phyloP scores from a whole-genome alignment of 2,888 invertebrate genomes.

The Synergus japonicus region DNA sequence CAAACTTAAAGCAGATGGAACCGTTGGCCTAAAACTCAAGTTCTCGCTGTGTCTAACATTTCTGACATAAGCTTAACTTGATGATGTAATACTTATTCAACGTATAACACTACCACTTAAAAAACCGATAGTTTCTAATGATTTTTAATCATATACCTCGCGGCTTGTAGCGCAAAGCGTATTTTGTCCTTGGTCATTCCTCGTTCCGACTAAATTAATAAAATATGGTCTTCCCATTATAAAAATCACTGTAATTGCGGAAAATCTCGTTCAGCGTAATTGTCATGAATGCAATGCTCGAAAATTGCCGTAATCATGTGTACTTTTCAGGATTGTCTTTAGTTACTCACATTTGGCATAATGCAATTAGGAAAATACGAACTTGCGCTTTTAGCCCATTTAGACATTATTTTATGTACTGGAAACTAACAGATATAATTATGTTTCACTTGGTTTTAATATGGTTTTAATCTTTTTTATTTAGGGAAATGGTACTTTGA shows the following conservation, averaged over 20 bases:
- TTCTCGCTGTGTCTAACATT: slow-evolving; percentile 2
- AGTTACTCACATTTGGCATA: background rate
- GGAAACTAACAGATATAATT: background rate
- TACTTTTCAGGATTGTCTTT: background rate
- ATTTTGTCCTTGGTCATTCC: background rate
- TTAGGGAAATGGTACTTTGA: too few species aligned
- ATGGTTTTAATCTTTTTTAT: too few species aligned
- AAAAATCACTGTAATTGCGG: background rate
- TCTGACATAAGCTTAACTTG: background rate
- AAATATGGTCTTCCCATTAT: background rate
- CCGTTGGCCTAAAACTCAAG: slow-evolving; percentile 20
- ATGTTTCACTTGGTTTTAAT: background rate
- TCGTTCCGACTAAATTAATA: background rate
- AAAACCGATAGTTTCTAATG: background rate
- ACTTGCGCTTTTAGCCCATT: background rate
- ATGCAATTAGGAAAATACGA: background rate
- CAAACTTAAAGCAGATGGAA: slow-evolving; percentile 30
- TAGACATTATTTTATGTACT: background rate
- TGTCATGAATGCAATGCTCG: background rate
- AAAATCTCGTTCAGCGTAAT: background rate
- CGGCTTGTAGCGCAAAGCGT: too few species aligned
- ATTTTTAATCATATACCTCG: background rate
- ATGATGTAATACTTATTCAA: background rate
- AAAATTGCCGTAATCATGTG: background rate
- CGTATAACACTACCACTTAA: background rate